Conservation (phyloP, 2,888 invertebrate species). For the Aphidius colemani region DNA sequence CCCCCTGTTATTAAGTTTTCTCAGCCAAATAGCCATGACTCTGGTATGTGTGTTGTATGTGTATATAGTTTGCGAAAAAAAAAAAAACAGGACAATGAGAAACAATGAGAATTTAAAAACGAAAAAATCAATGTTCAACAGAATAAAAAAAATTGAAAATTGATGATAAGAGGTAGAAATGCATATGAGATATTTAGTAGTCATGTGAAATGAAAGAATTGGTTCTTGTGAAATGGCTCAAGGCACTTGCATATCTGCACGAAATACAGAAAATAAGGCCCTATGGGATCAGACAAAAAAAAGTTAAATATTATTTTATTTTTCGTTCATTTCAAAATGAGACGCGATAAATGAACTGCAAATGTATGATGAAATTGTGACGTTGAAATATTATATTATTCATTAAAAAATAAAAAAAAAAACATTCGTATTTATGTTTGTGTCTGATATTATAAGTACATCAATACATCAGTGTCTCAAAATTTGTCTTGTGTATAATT, state of each 20-base stretch:
- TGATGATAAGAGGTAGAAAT: no score
- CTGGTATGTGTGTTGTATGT: constrained; percentile 23
- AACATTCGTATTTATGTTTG: no score
- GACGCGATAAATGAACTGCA: no score
- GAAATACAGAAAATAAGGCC: constrained; percentile 38
- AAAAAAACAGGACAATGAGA: constrained; percentile 12
- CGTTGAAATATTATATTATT: no score
- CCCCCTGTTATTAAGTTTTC: constrained; percentile 47
- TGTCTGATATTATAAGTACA: no score
- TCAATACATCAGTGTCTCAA: no score
- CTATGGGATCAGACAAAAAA: no score
- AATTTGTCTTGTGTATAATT: no score
- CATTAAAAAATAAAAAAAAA: no score
- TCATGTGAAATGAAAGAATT: constrained; percentile 42
- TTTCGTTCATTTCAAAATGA: no score
- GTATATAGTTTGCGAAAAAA: constrained; percentile 11
- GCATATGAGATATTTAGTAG: constrained; percentile 1
- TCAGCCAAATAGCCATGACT: constrained; percentile 39
- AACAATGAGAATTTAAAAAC: constrained; percentile 17
- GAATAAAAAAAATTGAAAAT: constrained; percentile 15
- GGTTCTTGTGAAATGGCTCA: constrained; percentile 57
- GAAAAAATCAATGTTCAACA: constrained; percentile 2
- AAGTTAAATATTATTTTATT: no score
- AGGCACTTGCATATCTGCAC: constrained; percentile 55
- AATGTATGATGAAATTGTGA: no score